Conservation (phyloP, 2,888 invertebrate genomes). For the Scaptomyza polygonia region DNA sequence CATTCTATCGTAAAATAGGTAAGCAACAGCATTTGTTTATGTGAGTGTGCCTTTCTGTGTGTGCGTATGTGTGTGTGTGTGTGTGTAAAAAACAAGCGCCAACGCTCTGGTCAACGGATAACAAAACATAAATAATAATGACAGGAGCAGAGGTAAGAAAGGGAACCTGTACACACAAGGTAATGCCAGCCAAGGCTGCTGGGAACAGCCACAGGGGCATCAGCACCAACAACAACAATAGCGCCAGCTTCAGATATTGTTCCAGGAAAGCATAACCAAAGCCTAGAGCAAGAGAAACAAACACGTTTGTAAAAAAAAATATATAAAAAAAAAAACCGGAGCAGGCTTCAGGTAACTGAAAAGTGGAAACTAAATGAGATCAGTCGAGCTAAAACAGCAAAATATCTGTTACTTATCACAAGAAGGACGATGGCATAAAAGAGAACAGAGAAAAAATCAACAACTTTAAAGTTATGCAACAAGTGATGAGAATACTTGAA, state of each 20-base stretch:
- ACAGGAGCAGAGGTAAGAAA: conserved; percentile 42
- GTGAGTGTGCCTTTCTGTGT: conserved; percentile 19
- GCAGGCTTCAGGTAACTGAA: conserved; percentile 11
- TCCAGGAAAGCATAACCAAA: conserved; percentile 27
- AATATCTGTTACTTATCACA: conserved; percentile 1
- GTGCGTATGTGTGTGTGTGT: conserved; percentile 32
- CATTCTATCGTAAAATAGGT: conserved; percentile 81
- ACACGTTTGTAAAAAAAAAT: conserved; percentile 3
- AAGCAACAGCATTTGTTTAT: conserved; percentile 49
- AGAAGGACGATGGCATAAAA: not conserved
- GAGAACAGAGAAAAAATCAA: too few species aligned
- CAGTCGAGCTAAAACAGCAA: conserved; percentile 2
- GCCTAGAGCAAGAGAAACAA: conserved; percentile 5
- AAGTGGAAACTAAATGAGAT: conserved; percentile 23
- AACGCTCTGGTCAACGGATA: conserved; percentile 80
- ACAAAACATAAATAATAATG: conserved; percentile 83
- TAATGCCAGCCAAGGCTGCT: conserved; percentile 48
- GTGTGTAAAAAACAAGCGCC: conserved; percentile 66
- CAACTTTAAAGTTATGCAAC: not conserved
- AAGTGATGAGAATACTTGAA: not conserved
- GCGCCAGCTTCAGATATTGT: conserved; percentile 25
- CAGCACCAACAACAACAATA: conserved; percentile 9
- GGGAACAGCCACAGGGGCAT: conserved; percentile 32
- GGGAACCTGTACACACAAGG: conserved; percentile 11
- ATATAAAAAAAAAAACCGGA: not conserved